Evolutionary conservation across 2,113 vertebrate species (phyloP).

Genomic region (Stigmatopora argus): DNA sequence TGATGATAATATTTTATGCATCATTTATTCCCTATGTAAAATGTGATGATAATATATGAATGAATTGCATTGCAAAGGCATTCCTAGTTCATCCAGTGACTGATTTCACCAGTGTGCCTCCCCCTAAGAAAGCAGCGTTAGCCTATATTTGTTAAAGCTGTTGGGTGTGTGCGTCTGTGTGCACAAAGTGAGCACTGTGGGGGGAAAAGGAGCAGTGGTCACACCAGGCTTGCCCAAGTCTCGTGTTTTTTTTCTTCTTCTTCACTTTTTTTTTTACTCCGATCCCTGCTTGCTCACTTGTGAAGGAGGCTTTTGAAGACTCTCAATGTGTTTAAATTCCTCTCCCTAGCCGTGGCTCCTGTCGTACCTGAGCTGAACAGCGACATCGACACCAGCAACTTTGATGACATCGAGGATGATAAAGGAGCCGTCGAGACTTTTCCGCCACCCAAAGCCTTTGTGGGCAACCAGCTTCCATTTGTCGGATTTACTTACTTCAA

Average conservation of each 20-base stretch:
- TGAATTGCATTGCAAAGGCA: background rate
- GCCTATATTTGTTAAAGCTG: constrained; percentile 48
- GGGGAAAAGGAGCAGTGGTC: constrained; percentile 41
- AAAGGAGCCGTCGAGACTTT: constrained; percentile 89
- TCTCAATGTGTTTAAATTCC: background rate
- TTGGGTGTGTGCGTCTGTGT: constrained; percentile 32
- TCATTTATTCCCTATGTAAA: background rate
- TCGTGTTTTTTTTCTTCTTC: background rate
- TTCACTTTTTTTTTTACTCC: background rate
- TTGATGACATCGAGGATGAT: constrained; percentile 92
- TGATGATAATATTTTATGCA: no score
- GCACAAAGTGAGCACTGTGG: constrained; percentile 65
- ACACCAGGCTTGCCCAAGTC: constrained; percentile 42
- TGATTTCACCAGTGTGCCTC: constrained; percentile 36
- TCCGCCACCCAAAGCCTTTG: constrained; percentile 88
- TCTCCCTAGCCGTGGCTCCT: constrained; percentile 83
- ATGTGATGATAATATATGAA: no score
- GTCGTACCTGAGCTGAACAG: constrained; percentile 93
- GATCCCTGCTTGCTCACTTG: background rate
- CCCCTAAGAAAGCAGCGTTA: constrained; percentile 22
- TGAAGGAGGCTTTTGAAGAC: background rate
- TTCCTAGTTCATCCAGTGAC: constrained; percentile 36
- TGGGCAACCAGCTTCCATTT: constrained; percentile 96
- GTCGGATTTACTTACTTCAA: constrained; percentile 96
- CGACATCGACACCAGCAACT: constrained; percentile 95